Conservation (phyloP, 2,113 vertebrate genomes). For the Phrynosoma platyrhinos region DNA sequence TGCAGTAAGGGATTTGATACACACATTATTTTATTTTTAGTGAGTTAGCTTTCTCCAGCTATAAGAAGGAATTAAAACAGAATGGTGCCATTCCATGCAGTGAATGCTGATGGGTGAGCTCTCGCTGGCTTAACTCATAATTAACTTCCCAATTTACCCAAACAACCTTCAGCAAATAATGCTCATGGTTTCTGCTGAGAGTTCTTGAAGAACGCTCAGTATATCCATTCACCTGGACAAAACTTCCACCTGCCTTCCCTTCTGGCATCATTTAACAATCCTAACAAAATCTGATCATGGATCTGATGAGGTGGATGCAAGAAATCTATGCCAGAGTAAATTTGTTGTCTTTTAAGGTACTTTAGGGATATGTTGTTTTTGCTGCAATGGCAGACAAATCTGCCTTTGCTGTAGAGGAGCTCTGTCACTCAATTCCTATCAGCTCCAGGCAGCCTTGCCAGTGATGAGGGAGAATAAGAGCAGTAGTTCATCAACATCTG, state of each 20-base stretch:
- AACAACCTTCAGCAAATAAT: background rate
- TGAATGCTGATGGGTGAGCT: background rate
- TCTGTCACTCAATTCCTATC: too few relatives aligned
- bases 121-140: background rate
- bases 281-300: background rate
- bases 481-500: too few relatives aligned
- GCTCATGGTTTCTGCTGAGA: background rate
- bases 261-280: background rate
- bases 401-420: too few relatives aligned
- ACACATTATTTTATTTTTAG: background rate
- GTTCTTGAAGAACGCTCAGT: background rate
- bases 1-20: background rate
- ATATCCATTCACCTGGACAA: background rate
- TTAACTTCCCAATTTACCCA: background rate
- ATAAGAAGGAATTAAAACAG: background rate
- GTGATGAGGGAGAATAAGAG: too few relatives aligned
- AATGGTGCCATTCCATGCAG: too few relatives aligned
- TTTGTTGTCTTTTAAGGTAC: background rate
- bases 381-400: too few relatives aligned
- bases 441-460: too few relatives aligned
- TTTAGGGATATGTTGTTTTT: background rate
- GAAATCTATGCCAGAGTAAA: background rate
- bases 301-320: background rate
- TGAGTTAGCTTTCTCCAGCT: background rate
- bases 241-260: background rate